Conservation (phyloP, 2,797 vertebrate species). For the Rhyacichthys aspro region DNA sequence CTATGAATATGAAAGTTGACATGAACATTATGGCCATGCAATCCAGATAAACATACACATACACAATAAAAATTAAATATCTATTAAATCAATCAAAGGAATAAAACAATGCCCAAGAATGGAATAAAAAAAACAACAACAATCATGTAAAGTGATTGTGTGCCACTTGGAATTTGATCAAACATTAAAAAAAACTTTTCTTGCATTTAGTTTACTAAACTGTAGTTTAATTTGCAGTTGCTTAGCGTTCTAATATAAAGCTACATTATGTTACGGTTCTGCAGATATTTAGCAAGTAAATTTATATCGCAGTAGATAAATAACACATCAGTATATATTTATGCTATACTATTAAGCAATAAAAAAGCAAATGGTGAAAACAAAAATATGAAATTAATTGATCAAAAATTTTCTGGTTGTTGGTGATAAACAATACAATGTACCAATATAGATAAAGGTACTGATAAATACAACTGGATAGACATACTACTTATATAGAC, state of each 20-base stretch:
- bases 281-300: no score
- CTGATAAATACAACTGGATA: no score
- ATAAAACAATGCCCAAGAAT: conserved; percentile 59
- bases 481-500: no score
- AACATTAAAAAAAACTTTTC: no score
- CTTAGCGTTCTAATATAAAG: no score
- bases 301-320: background rate
- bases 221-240: no score
- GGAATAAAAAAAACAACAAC: conserved; percentile 62
- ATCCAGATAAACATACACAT: background rate
- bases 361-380: background rate
- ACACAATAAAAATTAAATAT: background rate
- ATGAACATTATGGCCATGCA: background rate
- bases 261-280: no score
- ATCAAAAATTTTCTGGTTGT: no score
- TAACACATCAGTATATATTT: background rate
- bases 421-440: no score
- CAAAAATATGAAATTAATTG: background rate
- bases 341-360: background rate
- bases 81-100: conserved; percentile 16
- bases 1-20: no score
- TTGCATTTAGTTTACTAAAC: no score
- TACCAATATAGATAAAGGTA: no score
- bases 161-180: conserved; percentile 71
- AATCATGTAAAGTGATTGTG: conserved; percentile 75